A percentile compares a stretch with the other conserved stretches of the same genome.
Conservation (phyloP, 1,140 invertebrate species). For the Littorina saxatilis region DNA sequence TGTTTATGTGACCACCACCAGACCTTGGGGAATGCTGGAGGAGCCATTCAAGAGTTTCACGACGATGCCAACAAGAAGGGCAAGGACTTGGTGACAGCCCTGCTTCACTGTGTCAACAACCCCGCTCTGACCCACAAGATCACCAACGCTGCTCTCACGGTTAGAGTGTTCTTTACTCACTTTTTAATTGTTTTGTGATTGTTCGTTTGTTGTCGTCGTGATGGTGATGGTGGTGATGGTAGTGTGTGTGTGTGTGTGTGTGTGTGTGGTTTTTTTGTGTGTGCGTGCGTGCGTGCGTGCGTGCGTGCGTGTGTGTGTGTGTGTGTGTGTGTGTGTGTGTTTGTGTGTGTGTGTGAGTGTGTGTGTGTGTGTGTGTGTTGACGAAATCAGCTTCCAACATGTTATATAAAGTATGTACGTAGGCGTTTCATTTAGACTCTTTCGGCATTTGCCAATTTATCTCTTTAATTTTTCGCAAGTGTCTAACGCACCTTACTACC, state of each 20-base stretch:
- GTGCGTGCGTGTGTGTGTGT: no score
- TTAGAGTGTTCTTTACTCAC: background rate
- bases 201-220: background rate
- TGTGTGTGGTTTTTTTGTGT: no score
- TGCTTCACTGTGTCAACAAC: constrained; percentile 14
- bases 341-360: no score
- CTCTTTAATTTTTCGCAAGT: no score
- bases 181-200: background rate
- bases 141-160: background rate
- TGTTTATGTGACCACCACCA: no score
- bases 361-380: background rate
- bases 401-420: background rate
- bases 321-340: no score
- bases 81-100: background rate
- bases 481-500: no score
- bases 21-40: constrained; percentile 19
- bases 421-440: background rate
- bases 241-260: no score
- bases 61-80: background rate
- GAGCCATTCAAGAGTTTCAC: background rate
- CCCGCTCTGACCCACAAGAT: background rate
- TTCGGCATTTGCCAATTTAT: background rate
- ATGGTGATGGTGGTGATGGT: no score
- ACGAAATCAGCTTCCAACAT: background rate
- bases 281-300: no score